A percentile compares a stretch with the other conserved stretches of the same genome.
These are phyloP conservation scores for Ferdinandea cuprea DNA, from an alignment of 2,888 invertebrate genomes.

Conservation along the genomic window DNA sequence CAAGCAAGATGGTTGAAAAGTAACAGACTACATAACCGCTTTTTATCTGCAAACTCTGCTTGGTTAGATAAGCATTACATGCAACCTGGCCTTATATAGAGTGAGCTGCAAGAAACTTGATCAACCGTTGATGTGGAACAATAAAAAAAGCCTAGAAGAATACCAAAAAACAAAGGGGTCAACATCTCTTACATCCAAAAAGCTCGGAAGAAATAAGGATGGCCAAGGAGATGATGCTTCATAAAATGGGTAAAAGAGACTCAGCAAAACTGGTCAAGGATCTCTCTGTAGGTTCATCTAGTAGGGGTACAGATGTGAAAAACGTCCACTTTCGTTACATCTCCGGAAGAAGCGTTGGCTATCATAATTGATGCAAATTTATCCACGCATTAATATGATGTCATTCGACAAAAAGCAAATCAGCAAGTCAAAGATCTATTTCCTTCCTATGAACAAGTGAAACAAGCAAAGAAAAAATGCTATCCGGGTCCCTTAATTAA, in stretches of 20 bases:
- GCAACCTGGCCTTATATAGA: slow-evolving; percentile 6
- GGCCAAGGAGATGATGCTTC: slow-evolving; percentile 9
- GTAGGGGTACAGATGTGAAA: slow-evolving; percentile 6
- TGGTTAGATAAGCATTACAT: no score
- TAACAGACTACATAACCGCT: slow-evolving; percentile 1
- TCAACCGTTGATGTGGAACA: slow-evolving; percentile 1
- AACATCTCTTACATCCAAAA: neutral
- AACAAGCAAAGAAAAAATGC: slow-evolving; percentile 13
- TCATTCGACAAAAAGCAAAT: slow-evolving; percentile 10
- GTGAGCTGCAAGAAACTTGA: slow-evolving; percentile 6
- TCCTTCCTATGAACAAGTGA: no score
- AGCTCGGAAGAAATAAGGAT: slow-evolving; percentile 3
- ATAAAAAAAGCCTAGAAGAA: neutral
- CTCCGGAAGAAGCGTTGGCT: slow-evolving; percentile 8
- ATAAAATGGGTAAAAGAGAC: slow-evolving; percentile 4
- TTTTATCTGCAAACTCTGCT: slow-evolving; percentile 2
- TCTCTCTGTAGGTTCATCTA: neutral
- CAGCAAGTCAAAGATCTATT: slow-evolving; percentile 1
- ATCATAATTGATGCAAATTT: neutral
- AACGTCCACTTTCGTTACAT: neutral
- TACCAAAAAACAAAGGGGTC: neutral
- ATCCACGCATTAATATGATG: neutral
- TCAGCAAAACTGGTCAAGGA: slow-evolving; percentile 1
- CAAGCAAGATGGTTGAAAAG: no score
- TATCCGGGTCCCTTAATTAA: no score